Evolutionary conservation across 2,888 invertebrate species (phyloP), one percentile per base, ranked within the genome.

Genomic region (Tinea pellionella): DNA sequence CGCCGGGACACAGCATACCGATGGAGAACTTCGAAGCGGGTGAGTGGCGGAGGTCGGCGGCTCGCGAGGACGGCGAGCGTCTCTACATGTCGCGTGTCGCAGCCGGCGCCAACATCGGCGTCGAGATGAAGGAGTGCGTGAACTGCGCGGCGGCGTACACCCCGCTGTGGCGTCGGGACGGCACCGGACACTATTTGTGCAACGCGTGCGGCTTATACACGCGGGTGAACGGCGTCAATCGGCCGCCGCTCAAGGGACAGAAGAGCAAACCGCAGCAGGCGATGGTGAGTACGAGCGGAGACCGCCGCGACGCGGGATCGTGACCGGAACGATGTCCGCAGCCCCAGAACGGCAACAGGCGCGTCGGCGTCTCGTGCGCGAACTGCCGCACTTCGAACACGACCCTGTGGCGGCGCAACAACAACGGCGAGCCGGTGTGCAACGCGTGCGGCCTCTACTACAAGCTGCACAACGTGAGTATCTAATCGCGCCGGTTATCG

Each of bases 181-280:
- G 97, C 81, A 97, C 97, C 72, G 99, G 99, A 66, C 98, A 99
- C 89, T 99, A 98, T 89, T 92, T 99, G 72, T 99, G 99, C 92
- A 99, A 99, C 90, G 99, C 99, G 66, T 99, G 99, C 89, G 99
- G 99, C 71, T 93, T 98, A 69, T 99, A 99, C 90, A 88, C 80
- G 72, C 88, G 90, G 74, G 90, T 89, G 80, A 90, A 91, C 77
- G 90, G 90, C 67, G 89, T 94, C 75, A 95, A 94, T 84, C 89
- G 96, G 65, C 95, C 95, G 62, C 88, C 87, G 59, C 79, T 87
- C 65, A 92, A 94, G 73, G 89, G 90, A 60, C 90, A 91, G 70
- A 90, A 90, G 73, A 88, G 90, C 67, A 92, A 92, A 76, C 89
- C 90, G 61, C 89, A 89, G 72, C 89, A 89, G 70, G 89, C 90